Evolutionary conservation across 1,140 invertebrate genomes (phyloP).

Genomic region (Agrypnia vestita): DNA sequence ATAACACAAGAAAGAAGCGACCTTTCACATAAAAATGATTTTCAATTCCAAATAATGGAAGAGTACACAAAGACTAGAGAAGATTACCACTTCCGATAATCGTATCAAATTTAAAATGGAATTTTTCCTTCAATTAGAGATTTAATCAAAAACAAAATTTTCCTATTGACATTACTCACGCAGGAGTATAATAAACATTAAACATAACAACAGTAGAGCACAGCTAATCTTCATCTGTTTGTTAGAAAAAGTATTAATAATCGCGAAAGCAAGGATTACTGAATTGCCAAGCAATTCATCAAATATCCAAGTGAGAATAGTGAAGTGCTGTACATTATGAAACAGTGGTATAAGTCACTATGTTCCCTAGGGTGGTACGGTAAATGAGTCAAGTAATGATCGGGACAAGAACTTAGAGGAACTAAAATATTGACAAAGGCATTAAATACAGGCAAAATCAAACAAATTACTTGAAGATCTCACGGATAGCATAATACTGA

Average conservation of each 20-base stretch:
- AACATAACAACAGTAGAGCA: conserved; percentile 16
- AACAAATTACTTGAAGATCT: too few relatives aligned
- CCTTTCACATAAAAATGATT: conserved; percentile 58
- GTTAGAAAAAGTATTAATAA: too few relatives aligned
- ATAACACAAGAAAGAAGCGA: conserved; percentile 60
- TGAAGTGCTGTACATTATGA: conserved; percentile 26
- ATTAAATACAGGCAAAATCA: too few relatives aligned
- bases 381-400: too few relatives aligned
- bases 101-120: conserved; percentile 40
- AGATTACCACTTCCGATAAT: conserved; percentile 46
- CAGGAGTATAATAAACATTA: neutral
- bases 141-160: conserved; percentile 24
- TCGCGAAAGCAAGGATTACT: too few relatives aligned
- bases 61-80: conserved; percentile 60
- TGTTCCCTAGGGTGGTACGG: neutral
- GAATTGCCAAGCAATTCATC: conserved; percentile 5
- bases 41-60: conserved; percentile 59
- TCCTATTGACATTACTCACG: neutral
- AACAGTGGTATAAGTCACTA: conserved; percentile 11
- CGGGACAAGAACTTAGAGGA: too few relatives aligned
- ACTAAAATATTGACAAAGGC: too few relatives aligned
- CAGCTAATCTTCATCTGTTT: neutral
- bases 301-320: neutral
- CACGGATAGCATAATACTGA: too few relatives aligned
- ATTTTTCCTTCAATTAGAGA: conserved; percentile 30